Percentiles rank a stretch among this genome's conserved stretches.
Conservation (phyloP, 2,888 invertebrate species). For the Acronicta alni region DNA sequence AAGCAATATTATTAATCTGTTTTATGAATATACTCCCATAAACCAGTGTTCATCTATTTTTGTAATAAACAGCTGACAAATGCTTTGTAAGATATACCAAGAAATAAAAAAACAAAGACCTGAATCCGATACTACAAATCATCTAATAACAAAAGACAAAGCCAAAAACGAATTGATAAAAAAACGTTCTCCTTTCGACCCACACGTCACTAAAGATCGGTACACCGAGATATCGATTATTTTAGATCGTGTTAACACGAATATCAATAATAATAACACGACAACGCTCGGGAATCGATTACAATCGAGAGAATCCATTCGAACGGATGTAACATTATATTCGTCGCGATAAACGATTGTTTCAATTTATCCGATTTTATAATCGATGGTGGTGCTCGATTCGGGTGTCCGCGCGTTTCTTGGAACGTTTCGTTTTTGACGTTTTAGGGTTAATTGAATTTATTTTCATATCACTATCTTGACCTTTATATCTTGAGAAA, state of each 20-base stretch:
- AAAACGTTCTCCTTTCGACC: constrained; percentile 47
- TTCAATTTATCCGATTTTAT: constrained; percentile 64
- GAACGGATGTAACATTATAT: constrained; percentile 67
- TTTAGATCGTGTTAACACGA: constrained; percentile 63
- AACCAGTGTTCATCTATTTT: neutral
- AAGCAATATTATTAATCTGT: too few species aligned
- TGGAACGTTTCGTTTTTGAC: constrained; percentile 57
- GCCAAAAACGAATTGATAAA: constrained; percentile 45
- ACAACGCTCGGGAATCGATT: constrained; percentile 66
- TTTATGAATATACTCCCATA: neutral
- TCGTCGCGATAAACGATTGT: constrained; percentile 65
- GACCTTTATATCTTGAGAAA: constrained; percentile 54
- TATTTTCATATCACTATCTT: constrained; percentile 57
- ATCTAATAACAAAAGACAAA: constrained; percentile 46
- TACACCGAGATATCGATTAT: constrained; percentile 59
- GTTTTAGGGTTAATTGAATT: constrained; percentile 62
- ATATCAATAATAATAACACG: constrained; percentile 65
- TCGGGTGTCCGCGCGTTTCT: constrained; percentile 52
- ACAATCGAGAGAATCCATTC: constrained; percentile 61
- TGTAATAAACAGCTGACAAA: constrained; percentile 8
- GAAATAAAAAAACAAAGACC: constrained; percentile 26
- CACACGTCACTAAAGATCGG: constrained; percentile 60
- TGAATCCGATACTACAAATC: constrained; percentile 34
- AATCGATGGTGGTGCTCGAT: constrained; percentile 57
- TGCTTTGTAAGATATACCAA: constrained; percentile 8